These are phyloP conservation scores for Hydrocynus forskahlii DNA, from an alignment of 2,797 vertebrate species.

Conservation along the genomic window DNA sequence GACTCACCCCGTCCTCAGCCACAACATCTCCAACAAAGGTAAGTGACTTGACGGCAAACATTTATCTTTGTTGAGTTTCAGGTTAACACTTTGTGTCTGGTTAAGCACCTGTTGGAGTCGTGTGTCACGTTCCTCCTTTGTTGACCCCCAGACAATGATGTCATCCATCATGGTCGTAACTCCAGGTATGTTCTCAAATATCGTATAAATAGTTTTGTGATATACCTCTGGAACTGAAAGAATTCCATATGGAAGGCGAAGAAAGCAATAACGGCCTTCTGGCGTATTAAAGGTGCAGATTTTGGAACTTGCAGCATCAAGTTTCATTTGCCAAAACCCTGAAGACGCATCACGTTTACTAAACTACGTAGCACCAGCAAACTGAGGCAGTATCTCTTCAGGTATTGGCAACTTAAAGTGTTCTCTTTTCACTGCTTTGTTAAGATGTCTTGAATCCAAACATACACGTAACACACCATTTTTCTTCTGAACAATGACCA, in stretches of 20 bases:
- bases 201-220: conserved; percentile 30
- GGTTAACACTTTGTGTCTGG: conserved; percentile 18
- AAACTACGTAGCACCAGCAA: neutral
- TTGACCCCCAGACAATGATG: neutral
- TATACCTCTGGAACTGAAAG: conserved; percentile 34
- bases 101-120: conserved; percentile 42
- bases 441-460: neutral
- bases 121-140: conserved; percentile 20
- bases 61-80: conserved; percentile 52
- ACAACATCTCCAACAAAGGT: conserved; percentile 52
- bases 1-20: conserved; percentile 35
- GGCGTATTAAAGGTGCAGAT: conserved; percentile 37
- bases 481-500: too few species aligned
- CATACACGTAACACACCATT: too few species aligned
- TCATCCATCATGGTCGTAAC: conserved; percentile 24
- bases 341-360: conserved; percentile 28
- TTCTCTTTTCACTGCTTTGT: neutral
- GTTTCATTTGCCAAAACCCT: conserved; percentile 34
- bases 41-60: conserved; percentile 41
- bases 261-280: neutral
- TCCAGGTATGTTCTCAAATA: conserved; percentile 18
- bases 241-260: conserved; percentile 1
- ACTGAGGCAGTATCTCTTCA: neutral
- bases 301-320: conserved; percentile 26
- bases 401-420: conserved; percentile 6